Percentiles rank a stretch among this genome's conserved stretches.
These are phyloP conservation scores for Nephrocerus scutellatus DNA, from an alignment of 2,888 invertebrate genomes.

Conservation along the genomic window DNA sequence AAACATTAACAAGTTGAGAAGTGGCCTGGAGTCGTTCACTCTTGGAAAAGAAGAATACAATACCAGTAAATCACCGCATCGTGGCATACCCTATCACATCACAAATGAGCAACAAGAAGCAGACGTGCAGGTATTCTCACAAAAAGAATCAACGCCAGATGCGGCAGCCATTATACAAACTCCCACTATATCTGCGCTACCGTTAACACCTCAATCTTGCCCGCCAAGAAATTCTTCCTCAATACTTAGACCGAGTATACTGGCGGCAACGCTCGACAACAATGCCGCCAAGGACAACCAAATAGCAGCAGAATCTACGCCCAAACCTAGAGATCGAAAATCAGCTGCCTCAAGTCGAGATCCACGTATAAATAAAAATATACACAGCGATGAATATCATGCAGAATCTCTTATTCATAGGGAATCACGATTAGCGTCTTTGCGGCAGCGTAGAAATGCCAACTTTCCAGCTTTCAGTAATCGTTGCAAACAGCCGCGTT, in stretches of 20 bases:
- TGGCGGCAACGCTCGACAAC: slow-evolving; percentile 16
- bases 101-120: slow-evolving; percentile 8
- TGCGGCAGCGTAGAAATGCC: slow-evolving; percentile 15
- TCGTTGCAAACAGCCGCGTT: slow-evolving; percentile 17
- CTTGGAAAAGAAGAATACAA: slow-evolving; percentile 35
- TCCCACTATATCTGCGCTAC: too few relatives aligned
- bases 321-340: slow-evolving; percentile 21
- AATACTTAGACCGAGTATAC: slow-evolving; percentile 3
- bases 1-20: slow-evolving; percentile 41
- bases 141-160: slow-evolving; percentile 14
- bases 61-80: too few relatives aligned
- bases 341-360: slow-evolving; percentile 37
- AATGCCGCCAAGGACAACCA: slow-evolving; percentile 16
- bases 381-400: slow-evolving; percentile 33
- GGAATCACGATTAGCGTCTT: slow-evolving; percentile 13
- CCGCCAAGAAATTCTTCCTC: slow-evolving; percentile 11
- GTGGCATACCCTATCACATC: too few relatives aligned
- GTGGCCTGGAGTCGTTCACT: slow-evolving; percentile 43
- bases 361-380: slow-evolving; percentile 44
- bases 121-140: slow-evolving; percentile 8
- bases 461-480: slow-evolving; percentile 6
- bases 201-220: too few relatives aligned
- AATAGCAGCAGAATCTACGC: too few relatives aligned
- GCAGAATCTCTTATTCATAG: slow-evolving; percentile 1
- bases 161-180: too few relatives aligned